Conservation (phyloP, 1,140 invertebrate genomes). For the Limonius californicus region DNA sequence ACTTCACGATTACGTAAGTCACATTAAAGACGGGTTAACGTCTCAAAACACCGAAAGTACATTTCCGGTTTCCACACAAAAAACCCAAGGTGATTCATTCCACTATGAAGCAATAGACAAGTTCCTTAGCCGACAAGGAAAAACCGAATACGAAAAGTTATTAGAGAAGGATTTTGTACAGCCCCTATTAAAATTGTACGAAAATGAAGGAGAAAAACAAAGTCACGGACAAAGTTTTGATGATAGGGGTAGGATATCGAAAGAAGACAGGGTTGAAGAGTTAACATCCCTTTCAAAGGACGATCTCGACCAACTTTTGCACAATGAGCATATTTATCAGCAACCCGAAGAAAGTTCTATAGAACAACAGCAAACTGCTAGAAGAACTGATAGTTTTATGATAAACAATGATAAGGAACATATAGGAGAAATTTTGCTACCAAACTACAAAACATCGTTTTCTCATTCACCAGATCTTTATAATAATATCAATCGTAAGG, state of each 20-base stretch:
- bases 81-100: constrained; percentile 17
- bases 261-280: constrained; percentile 38
- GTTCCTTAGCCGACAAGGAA: constrained; percentile 34
- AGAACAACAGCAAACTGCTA: constrained; percentile 1
- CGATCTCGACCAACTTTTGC: constrained; percentile 26
- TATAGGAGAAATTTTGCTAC: constrained; percentile 44
- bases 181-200: constrained; percentile 40
- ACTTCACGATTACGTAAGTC: constrained; percentile 24
- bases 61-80: constrained; percentile 9
- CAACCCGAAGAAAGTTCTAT: background rate
- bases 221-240: background rate
- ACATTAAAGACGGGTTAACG: constrained; percentile 22
- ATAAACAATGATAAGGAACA: constrained; percentile 39
- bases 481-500: background rate
- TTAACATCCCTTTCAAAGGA: constrained; percentile 34
- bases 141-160: constrained; percentile 37
- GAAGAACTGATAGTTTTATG: constrained; percentile 33
- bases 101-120: constrained; percentile 30
- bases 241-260: constrained; percentile 35
- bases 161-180: constrained; percentile 43
- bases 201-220: constrained; percentile 22
- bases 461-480: too few species aligned
- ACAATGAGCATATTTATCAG: constrained; percentile 11
- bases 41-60: background rate
- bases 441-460: constrained; percentile 27